A percentile compares a stretch with the other conserved stretches of the same genome.
Evolutionary conservation across 2,113 vertebrate species (phyloP).

Genomic region (Sitta europaea): DNA sequence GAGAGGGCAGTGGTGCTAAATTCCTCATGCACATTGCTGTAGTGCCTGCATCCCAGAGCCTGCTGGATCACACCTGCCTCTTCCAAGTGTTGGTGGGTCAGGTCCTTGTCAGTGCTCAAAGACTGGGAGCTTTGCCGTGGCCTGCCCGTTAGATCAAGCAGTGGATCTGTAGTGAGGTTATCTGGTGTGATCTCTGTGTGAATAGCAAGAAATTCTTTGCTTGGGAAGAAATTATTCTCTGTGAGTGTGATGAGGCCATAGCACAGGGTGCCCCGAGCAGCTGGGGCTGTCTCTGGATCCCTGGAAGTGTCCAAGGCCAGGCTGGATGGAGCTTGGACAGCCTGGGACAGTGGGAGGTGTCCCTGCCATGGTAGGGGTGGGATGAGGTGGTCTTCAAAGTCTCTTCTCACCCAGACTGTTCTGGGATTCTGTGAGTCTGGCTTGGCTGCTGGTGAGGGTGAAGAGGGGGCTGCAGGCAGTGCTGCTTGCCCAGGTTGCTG

Average conservation of each 20-base stretch:
- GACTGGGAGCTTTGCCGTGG: not conserved
- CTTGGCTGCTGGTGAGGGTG: not conserved
- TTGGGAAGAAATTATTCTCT: not conserved
- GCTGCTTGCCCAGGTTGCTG: not conserved
- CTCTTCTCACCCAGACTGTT: not conserved
- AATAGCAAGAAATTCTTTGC: not conserved
- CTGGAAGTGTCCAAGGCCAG: not conserved
- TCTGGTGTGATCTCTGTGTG: not conserved
- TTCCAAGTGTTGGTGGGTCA: fast-evolving
- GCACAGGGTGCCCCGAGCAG: not conserved
- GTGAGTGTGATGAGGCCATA: not conserved
- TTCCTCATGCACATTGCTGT: not conserved
- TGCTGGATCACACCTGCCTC: not conserved
- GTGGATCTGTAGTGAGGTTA: not conserved
- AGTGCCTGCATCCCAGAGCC: not conserved
- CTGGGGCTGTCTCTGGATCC: not conserved
- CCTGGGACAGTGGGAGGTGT: not conserved
- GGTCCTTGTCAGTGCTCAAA: not conserved
- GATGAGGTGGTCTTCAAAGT: not conserved
- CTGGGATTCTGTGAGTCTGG: not conserved
- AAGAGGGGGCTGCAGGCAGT: not conserved
- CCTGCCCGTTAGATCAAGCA: not conserved
- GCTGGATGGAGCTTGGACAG: not conserved
- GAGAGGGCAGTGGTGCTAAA: not conserved
- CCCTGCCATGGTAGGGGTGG: not conserved